Evolutionary conservation across 2,797 vertebrate genomes (phyloP), one percentile per base, ranked within the genome.

Genomic region (Simalia tracyae): DNA sequence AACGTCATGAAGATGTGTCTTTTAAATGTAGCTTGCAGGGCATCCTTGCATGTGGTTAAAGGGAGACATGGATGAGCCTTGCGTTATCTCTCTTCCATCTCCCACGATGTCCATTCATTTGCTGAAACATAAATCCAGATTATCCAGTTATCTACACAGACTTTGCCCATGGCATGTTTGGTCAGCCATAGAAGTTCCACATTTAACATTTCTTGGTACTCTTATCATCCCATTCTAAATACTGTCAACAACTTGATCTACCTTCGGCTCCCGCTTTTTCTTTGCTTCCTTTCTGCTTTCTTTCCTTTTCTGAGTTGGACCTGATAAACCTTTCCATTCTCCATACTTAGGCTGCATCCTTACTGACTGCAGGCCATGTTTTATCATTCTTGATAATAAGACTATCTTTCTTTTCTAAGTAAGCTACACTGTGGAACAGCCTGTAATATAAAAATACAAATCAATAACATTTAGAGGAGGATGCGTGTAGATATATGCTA

Each of bases 381-480:
- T 81, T 66, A 36, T 91, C 60, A 89, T 91, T 89, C 60, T 63
- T 81, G 57, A 72, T 86, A 91, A 91, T 81, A 93, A 93, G 46
- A 81, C 56, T 90, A 86, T 86, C 22, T 63, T 86, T 91, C 85
- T 88, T 42, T 84, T 64, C 84, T 87, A 66, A 76, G 60, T 89
- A 92, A 54, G 63, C 81, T 61, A 60, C 22, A 17, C 72, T 66
- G 60, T 84, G 57, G 64, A 50, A 88, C 76, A 14, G 28, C 68
- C 57, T 42, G 8, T 64, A 36, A 92, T 57, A n/a, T 31, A 17
- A 92, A 72, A 54, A 92, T 57, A n/a, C 56, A 14, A 92, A 72
- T 87, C 87, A 89, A 68, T 1, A 1, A n/a, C 0, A 22, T 91
- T 91, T 22, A 26, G 11, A 28, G 76, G 26, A 86, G 17, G 11